Percentiles rank a stretch among this genome's conserved stretches.
Conservation (phyloP, 1,140 invertebrate genomes). For the Himalopsyche phryganea region DNA sequence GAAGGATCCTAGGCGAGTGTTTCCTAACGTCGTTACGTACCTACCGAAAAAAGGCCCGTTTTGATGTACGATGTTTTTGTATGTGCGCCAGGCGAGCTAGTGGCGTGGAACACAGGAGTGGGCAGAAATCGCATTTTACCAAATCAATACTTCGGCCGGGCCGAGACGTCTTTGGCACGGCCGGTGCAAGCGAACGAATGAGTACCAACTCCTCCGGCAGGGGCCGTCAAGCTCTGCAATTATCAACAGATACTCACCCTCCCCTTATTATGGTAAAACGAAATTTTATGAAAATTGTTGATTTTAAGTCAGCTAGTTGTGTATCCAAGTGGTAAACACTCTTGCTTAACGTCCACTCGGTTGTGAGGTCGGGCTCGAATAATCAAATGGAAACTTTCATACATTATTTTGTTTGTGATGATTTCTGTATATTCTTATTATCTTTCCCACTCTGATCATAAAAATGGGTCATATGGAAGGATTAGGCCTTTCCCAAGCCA, state of each 20-base stretch:
- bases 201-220: neutral
- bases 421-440: no score
- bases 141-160: constrained; percentile 35
- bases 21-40: constrained; percentile 21
- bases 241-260: neutral
- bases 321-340: no score
- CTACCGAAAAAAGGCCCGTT: constrained; percentile 11
- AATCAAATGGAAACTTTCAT: no score
- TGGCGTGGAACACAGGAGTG: constrained; percentile 9
- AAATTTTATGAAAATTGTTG: no score
- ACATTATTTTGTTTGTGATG: no score
- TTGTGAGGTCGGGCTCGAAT: no score
- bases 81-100: constrained; percentile 9
- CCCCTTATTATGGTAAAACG: no score
- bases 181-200: constrained; percentile 19
- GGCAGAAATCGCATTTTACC: constrained; percentile 36
- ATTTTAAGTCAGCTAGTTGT: no score
- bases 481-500: no score
- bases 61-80: constrained; percentile 22
- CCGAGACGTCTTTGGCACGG: constrained; percentile 22
- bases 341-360: no score
- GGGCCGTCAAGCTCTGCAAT: constrained; percentile 5
- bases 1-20: constrained; percentile 16
- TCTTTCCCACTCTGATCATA: no score
- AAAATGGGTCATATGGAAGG: no score